Evolutionary conservation across 1,140 invertebrate genomes (phyloP), one percentile per base, ranked within the genome.

Genomic region (Probaryconus sp.): DNA sequence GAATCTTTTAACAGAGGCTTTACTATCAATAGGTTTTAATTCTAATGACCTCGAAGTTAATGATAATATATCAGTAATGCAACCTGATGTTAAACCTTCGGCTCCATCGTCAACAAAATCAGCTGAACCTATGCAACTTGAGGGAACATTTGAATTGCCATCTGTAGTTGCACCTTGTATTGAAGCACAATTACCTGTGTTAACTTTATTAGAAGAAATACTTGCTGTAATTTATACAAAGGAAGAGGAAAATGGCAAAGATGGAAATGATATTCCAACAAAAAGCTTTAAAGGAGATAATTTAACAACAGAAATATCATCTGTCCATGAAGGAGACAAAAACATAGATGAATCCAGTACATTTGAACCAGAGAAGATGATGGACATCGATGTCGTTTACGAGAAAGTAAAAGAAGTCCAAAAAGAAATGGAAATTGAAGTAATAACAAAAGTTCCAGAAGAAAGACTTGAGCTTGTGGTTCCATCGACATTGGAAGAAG

Each of bases 181-280:
- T 1, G 61, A 73, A 1, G 65, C 79, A 1, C 79, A 84, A 16
- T 21, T 88, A 3, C 87, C 87, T 0, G 87, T 85, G 0, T 87
- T 86, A 0, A 86, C 87, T 0, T 83, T 85, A 0, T 87, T 88
- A 6, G 87, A 87, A 26, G 87, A 87, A 43, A 88, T 87, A 28
- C 40, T 87, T 1, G 86, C 87, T 0, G 85, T 83, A 1, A 83
- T 84, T 2, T 83, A 83, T 0, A 83, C 82, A 0, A 85, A 85
- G 1, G 81, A 81, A 18, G 21, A 65, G 1, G 81, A 83, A 31
- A 84, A 85, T 24, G 84, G 84, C 43, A 84, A 83, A 21, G 79
- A 81, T 1, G 81, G 80, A 1, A 68, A 79, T 4, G 76, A 85
- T 51, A 17, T 5, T 6, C 18, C 37, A 20, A 40, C 82, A 72